Evolutionary conservation across 1,140 invertebrate genomes (phyloP).

Genomic region (Gryllus bimaculatus): DNA sequence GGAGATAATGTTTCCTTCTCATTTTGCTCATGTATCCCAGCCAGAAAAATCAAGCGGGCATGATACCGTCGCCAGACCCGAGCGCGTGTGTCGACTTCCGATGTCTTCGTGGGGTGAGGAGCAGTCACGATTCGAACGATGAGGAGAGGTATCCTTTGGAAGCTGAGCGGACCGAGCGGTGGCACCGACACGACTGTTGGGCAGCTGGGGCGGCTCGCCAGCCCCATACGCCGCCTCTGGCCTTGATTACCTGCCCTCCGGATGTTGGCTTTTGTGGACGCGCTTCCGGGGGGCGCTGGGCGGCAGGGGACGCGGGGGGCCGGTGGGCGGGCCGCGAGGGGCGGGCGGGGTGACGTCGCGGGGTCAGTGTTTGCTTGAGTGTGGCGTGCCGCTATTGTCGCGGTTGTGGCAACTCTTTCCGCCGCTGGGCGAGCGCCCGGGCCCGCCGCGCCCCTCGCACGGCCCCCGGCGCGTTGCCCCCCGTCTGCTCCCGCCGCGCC

Average conservation of each 20-base stretch:
- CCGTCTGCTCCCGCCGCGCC: background rate
- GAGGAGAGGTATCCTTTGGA: background rate
- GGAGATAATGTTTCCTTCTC: conserved; percentile 46
- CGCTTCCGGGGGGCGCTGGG: background rate
- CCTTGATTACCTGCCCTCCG: conserved; percentile 2
- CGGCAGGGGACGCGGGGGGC: too few species aligned
- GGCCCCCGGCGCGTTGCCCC: background rate
- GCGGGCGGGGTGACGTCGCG: background rate
- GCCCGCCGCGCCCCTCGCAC: too few species aligned
- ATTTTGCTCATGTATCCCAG: conserved; percentile 38
- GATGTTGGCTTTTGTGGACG: background rate
- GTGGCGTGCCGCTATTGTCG: background rate
- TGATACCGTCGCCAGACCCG: conserved; percentile 8
- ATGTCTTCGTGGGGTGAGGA: background rate
- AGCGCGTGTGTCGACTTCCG: background rate
- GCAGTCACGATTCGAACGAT: background rate
- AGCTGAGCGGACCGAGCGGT: background rate
- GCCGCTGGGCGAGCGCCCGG: background rate
- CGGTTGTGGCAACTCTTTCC: conserved; percentile 3
- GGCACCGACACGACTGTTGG: background rate
- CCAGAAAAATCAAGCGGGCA: conserved; percentile 13
- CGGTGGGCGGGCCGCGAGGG: background rate
- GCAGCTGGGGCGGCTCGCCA: background rate
- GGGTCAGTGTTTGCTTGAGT: background rate
- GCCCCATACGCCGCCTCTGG: conserved; percentile 1